Base-by-base conservation (phyloP, 2,797 vertebrate species). In the Dromococcyx pavoninus region DNA sequence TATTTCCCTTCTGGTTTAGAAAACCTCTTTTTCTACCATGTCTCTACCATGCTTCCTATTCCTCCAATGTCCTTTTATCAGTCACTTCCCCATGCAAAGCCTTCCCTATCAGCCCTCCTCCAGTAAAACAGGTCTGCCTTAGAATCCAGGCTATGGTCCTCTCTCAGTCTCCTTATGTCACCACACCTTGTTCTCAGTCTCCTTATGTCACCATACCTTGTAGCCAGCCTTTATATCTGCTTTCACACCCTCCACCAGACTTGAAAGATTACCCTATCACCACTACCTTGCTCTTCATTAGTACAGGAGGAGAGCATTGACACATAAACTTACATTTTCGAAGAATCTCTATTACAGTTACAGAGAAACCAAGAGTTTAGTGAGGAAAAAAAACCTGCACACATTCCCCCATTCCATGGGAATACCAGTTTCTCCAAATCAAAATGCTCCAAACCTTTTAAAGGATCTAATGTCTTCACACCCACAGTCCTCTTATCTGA, bases 1-100 rank as follows among this genome's bases (percentile, higher is more conserved):
- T 69, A 58, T 92, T 87, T 95, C 56, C 56, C 35, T 93, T 72
- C 51, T 96, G 60, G 53, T 48, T 88, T 81, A 88, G 43, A 81
- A 88, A 93, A 78, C 24, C 13, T 73, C 62, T 87, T 91, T 84
- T 79, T 21, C 33, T 73, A 44, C 73, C 32, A 10, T 9, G 5
- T 33, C 37, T 78, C 58, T 83, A 21, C 32, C 22, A 56, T 60
- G 53, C 10, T 41, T 93, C 9, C 25, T 82, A 57, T 60, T 78
- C 19, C 23, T 32, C 37, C 44, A 53, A 32, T 16, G 12, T 62
- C 51, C 67, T 89, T 78, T 71, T 33, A 13, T 44, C 57, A 77
- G 37, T n/a, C 54, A n/a, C 18, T 80, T 89, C 37, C n/a, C 69
- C 19, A 17, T 12, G 32, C 33, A 89, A n/a, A 54, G 46, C 64